Conservation (phyloP, 1,140 invertebrate genomes). For the Ostrea edulis region DNA sequence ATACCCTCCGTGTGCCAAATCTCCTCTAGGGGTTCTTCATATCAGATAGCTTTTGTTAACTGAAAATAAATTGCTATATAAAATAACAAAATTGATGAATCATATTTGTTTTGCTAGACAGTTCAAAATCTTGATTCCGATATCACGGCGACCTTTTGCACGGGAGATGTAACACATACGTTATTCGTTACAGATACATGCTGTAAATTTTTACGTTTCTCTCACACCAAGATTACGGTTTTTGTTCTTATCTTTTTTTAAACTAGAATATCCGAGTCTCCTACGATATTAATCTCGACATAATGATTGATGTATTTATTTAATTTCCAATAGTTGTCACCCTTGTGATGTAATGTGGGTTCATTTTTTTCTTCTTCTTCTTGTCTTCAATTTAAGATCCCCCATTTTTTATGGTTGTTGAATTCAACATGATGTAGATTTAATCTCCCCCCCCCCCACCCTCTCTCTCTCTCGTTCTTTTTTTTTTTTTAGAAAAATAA, state of each 20-base stretch:
- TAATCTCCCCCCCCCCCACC: too few species aligned
- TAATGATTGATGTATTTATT: neutral
- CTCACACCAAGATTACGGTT: neutral
- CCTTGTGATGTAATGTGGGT: too few species aligned
- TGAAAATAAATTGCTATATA: constrained; percentile 24
- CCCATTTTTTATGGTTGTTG: too few species aligned
- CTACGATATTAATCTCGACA: neutral
- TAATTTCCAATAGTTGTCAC: too few species aligned
- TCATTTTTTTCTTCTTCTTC: too few species aligned
- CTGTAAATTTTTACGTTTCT: neutral
- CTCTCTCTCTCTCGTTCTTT: too few species aligned
- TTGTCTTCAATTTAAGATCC: too few species aligned
- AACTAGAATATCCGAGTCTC: neutral
- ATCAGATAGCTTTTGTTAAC: neutral
- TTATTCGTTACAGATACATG: neutral
- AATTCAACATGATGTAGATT: too few species aligned
- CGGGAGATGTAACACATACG: neutral
- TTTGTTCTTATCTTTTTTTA: neutral
- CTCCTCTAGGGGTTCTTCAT: neutral
- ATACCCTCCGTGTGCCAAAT: neutral
- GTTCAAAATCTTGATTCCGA: neutral
- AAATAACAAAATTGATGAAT: constrained; percentile 30
- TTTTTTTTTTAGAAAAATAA: too few species aligned
- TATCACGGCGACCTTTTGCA: constrained; percentile 8
- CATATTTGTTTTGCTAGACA: constrained; percentile 11